Base-by-base conservation (phyloP, 2,797 vertebrate species). In the Hyperoplus immaculatus region DNA sequence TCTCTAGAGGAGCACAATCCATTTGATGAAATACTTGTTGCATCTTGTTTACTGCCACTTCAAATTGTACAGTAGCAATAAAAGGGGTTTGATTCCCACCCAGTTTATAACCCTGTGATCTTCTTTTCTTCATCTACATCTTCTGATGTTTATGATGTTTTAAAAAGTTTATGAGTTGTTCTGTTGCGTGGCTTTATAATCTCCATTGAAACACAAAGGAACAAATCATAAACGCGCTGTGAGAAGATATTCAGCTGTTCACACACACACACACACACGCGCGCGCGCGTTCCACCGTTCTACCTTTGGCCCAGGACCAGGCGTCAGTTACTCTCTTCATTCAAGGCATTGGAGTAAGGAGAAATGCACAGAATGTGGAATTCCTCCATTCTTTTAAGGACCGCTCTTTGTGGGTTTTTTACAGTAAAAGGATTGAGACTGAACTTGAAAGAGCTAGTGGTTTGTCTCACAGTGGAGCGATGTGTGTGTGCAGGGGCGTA, bases 91-190 rank as follows among this genome's bases (percentile, higher is more conserved):
- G 78, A 54, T 72, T 79, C 54, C 78, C 49, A 56, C 42, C 58
- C 15, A 62, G 39, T 72, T 65, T 45, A 70, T 78, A 69, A 3
- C 14, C 51, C 67, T 83, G 55, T 90, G 59, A 88, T 78, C 84
- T 69, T 59, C 78, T 21, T 57, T 71, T 69, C 65, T 83, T 80
- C 54, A 76, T 85, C 75, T 61, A 0, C 7, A 68, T 71, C 69
- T 9, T 85, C 55, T 87, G 59, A 83, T 83, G 83, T 89, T 89
- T 84, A 86, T 38, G 47, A 54, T 2, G 56, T 64, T 60, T 81
- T 86, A 49, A 84, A 91, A 81, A 54, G 42, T 82, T 87, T 65
- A 81, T 78, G 41, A 67, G 67, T 41, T 73, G 75, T 60, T 46
- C 49, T 54, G 36, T 3, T 12, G 51, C 67, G 8, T 45, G 29